Percentiles rank a stretch among this genome's conserved stretches.
Conservation (phyloP, 2,888 invertebrate species). For the Cyclophora punctaria region DNA sequence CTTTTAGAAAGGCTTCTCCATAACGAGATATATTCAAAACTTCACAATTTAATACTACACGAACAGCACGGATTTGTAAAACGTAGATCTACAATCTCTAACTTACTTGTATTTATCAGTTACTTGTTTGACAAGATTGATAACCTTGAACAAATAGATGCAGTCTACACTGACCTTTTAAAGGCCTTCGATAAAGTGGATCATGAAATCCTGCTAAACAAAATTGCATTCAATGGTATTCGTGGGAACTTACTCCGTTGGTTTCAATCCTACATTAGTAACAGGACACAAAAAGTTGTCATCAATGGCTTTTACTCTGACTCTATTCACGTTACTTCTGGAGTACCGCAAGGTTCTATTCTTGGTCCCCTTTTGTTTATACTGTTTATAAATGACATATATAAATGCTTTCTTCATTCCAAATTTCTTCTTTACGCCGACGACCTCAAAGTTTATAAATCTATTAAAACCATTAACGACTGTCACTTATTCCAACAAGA, state of each 20-base stretch:
- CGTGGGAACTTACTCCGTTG: slow-evolving; percentile 6
- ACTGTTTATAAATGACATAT: too few species aligned
- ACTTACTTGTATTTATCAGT: slow-evolving; percentile 1
- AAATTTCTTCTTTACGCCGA: slow-evolving; percentile 5
- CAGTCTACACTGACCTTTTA: slow-evolving; percentile 7
- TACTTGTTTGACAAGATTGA: neutral
- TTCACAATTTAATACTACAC: slow-evolving; percentile 10
- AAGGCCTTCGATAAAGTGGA: slow-evolving; percentile 10
- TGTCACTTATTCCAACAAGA: too few species aligned
- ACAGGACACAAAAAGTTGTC: slow-evolving; percentile 7
- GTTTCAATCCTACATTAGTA: slow-evolving; percentile 6
- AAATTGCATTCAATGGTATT: slow-evolving; percentile 3
- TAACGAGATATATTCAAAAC: slow-evolving; percentile 7
- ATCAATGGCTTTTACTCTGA: slow-evolving; percentile 1
- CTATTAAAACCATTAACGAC: too few species aligned
- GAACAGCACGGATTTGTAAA: slow-evolving; percentile 20
- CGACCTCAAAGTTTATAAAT: slow-evolving; percentile 2
- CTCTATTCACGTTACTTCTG: slow-evolving; percentile 3
- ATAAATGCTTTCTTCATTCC: neutral
- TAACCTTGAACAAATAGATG: slow-evolving; percentile 5
- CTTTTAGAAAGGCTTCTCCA: slow-evolving; percentile 14
- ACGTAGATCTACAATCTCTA: slow-evolving; percentile 11
- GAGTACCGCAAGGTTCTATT: slow-evolving; percentile 9
- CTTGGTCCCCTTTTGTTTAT: neutral
- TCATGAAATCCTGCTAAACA: slow-evolving; percentile 3